A percentile compares a stretch with the other conserved stretches of the same genome.
These are phyloP conservation scores for Paragorgia papillata DNA, from an alignment of 92 coral and sea anemone species.

Conservation along the genomic window DNA sequence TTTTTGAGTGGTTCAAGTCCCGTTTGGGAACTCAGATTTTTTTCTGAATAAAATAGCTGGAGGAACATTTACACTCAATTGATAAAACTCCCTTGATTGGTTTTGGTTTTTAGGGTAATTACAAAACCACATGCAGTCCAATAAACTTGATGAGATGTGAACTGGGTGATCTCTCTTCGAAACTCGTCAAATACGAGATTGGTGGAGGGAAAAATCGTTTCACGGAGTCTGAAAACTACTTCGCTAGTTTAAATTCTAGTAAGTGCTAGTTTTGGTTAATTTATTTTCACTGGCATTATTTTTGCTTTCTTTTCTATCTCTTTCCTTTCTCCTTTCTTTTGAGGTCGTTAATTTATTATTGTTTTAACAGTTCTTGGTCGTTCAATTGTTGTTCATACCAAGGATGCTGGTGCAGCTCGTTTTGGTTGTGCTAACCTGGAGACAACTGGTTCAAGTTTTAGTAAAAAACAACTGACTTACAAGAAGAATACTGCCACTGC, in stretches of 20 bases:
- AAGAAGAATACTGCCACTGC: conserved; percentile 2
- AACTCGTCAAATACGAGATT: conserved; percentile 60
- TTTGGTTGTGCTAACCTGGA: conserved; percentile 76
- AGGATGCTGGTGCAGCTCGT: conserved; percentile 65
- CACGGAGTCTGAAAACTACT: conserved; percentile 41
- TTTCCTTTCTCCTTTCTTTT: too few species aligned
- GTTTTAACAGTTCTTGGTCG: conserved; percentile 73
- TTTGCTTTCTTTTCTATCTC: background rate
- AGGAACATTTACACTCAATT: too few species aligned
- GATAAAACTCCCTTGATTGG: too few species aligned
- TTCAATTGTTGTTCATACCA: conserved; percentile 73
- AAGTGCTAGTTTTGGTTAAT: background rate
- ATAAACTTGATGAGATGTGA: conserved; percentile 84
- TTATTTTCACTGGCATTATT: background rate
- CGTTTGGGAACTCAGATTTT: background rate
- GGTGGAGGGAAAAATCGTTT: conserved; percentile 51
- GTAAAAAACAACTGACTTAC: conserved; percentile 48
- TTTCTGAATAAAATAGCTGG: too few species aligned
- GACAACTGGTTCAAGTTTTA: conserved; percentile 46
- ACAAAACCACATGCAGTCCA: conserved; percentile 65
- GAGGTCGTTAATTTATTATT: background rate
- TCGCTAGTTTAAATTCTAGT: conserved; percentile 35
- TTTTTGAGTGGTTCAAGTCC: background rate
- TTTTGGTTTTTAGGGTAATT: conserved; percentile 64
- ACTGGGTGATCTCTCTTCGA: conserved; percentile 83